A percentile compares a stretch with the other conserved stretches of the same genome.
phyloP scores from a whole-genome alignment of 2,797 vertebrate species.

The Protonibea diacanthus region DNA sequence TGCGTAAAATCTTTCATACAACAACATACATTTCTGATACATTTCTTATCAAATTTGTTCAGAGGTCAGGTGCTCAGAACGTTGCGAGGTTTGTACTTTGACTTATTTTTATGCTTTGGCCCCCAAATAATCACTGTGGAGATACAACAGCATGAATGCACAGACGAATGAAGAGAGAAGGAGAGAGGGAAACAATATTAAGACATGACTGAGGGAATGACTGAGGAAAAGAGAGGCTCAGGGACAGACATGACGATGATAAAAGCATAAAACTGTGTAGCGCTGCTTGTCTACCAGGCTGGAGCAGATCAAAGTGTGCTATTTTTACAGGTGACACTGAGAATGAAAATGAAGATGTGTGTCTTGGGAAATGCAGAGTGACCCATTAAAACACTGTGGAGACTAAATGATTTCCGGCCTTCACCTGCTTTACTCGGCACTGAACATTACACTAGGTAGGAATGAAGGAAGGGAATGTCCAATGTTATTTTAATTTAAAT shows the following conservation, averaged over 20 bases:
- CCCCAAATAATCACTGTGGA: not conserved
- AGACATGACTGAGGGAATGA: not conserved
- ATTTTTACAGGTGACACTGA: constrained; percentile 62
- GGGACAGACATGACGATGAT: too few species aligned
- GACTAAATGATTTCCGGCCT: constrained; percentile 21
- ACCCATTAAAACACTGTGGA: constrained; percentile 53
- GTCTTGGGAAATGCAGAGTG: constrained; percentile 56
- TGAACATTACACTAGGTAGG: too few species aligned
- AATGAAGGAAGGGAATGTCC: too few species aligned
- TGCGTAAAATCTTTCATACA: not conserved
- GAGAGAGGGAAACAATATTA: not conserved
- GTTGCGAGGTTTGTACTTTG: too few species aligned
- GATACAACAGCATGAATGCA: not conserved
- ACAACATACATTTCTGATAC: not conserved
- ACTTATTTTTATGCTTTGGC: too few species aligned
- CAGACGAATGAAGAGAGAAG: not conserved
- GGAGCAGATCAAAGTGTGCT: constrained; percentile 49
- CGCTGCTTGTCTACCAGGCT: not conserved
- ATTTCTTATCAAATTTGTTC: not conserved
- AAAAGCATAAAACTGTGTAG: not conserved
- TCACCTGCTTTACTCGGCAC: not conserved
- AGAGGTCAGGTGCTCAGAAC: too few species aligned
- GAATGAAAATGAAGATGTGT: constrained; percentile 42
- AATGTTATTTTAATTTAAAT: not conserved
- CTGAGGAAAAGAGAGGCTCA: not conserved